Evolutionary conservation across 2,113 vertebrate genomes (phyloP).

Genomic region (Crotalus helleri): DNA sequence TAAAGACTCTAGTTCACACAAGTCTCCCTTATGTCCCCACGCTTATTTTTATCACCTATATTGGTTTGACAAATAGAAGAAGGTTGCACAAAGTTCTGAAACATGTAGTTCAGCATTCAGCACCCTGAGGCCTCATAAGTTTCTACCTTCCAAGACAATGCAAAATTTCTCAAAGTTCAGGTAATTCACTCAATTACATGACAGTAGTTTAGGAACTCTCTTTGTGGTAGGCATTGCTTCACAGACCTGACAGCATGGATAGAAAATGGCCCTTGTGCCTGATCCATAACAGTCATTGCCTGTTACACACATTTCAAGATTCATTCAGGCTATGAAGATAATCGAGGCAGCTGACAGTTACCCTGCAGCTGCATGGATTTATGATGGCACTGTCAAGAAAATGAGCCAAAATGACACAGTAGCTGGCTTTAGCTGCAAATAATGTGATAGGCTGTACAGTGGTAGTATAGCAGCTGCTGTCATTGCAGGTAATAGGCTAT

Average conservation of each 20-base stretch:
- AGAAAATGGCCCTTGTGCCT: slow-evolving; percentile 93
- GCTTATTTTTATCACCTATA: neutral
- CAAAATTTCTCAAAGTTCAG: slow-evolving; percentile 81
- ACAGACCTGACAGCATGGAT: slow-evolving; percentile 79
- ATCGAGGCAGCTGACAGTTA: slow-evolving; percentile 99
- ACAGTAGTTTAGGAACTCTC: slow-evolving; percentile 84
- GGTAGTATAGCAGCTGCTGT: slow-evolving; percentile 99
- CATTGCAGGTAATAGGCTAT: slow-evolving; percentile 99
- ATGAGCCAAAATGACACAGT: slow-evolving; percentile 99
- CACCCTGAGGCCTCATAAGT: slow-evolving; percentile 15
- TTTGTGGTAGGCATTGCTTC: slow-evolving; percentile 80
- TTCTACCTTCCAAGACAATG: slow-evolving; percentile 42
- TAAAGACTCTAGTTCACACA: neutral
- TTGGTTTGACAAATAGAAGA: neutral
- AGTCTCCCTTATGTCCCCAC: neutral
- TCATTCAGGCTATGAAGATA: slow-evolving; percentile 99
- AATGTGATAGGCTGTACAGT: slow-evolving; percentile 99
- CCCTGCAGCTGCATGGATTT: slow-evolving; percentile 99
- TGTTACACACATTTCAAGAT: slow-evolving; percentile 99
- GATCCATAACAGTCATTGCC: slow-evolving; percentile 99
- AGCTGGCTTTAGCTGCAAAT: slow-evolving; percentile 99
- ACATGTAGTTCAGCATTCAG: neutral
- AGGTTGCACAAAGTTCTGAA: neutral
- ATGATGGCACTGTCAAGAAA: slow-evolving; percentile 99
- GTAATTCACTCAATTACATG: slow-evolving; percentile 85